Evolutionary conservation across 2,888 invertebrate genomes (phyloP).

Genomic region (Fragum fragum): DNA sequence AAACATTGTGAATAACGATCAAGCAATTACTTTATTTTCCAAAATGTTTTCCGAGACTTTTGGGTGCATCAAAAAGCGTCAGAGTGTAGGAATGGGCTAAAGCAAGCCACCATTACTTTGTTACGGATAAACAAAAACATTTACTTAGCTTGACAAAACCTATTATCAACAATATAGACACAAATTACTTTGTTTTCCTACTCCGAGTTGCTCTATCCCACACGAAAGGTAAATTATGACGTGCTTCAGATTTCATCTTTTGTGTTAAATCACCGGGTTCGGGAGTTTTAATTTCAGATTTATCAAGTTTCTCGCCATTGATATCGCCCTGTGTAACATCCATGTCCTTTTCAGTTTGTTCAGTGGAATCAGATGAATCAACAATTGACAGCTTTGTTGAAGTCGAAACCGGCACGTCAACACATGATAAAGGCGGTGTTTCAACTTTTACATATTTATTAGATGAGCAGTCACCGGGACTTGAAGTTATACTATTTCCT

Average conservation of each 20-base stretch:
- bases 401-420: conserved; percentile 21
- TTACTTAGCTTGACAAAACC: too few species aligned
- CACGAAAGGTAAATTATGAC: conserved; percentile 76
- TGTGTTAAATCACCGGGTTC: background rate
- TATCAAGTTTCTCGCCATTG: background rate
- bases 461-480: conserved; percentile 40
- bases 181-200: conserved; percentile 42
- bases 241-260: conserved; percentile 60
- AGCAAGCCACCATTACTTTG: too few species aligned
- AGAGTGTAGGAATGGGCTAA: too few species aligned
- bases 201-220: conserved; percentile 80
- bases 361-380: conserved; percentile 24
- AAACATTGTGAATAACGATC: too few species aligned
- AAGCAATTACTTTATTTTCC: too few species aligned
- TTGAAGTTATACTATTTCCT: conserved; percentile 33
- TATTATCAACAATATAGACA: too few species aligned
- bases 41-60: too few species aligned
- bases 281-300: background rate
- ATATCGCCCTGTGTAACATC: background rate
- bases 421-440: background rate
- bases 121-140: too few species aligned
- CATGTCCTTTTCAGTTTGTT: background rate
- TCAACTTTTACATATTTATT: conserved; percentile 46
- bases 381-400: background rate
- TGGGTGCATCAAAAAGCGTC: too few species aligned